phyloP scores from a whole-genome alignment of 1,140 invertebrate species.

The Ceratina japonica region DNA sequence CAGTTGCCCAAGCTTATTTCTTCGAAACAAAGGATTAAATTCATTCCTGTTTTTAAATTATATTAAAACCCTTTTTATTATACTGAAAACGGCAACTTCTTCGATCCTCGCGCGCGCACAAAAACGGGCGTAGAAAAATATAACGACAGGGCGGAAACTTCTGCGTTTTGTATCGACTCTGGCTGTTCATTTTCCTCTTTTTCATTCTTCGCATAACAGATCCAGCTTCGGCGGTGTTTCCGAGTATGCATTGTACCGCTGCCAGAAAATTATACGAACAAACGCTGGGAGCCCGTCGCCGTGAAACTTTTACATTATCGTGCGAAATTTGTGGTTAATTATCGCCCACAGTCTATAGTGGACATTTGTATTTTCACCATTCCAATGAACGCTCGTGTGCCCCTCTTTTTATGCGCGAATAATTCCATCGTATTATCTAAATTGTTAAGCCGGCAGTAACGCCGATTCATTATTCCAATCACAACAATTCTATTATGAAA shows the following conservation, averaged over 20 bases:
- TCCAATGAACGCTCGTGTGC: neutral
- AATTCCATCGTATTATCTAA: slow-evolving; percentile 6
- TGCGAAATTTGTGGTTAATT: slow-evolving; percentile 51
- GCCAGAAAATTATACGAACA: slow-evolving; percentile 57
- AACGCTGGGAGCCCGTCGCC: slow-evolving; percentile 38
- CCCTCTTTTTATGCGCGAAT: neutral
- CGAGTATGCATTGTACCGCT: slow-evolving; percentile 38
- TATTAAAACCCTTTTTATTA: neutral
- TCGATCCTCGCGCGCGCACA: neutral
- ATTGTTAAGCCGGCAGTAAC: too few species aligned
- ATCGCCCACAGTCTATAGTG: slow-evolving; percentile 2
- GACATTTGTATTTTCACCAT: slow-evolving; percentile 14
- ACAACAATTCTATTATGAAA: too few species aligned
- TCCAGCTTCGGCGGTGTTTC: slow-evolving; percentile 42
- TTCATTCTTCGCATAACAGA: slow-evolving; percentile 47
- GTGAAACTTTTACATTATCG: slow-evolving; percentile 48
- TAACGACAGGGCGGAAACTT: slow-evolving; percentile 29
- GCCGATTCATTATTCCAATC: too few species aligned
- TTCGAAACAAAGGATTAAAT: neutral
- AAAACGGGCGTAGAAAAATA: neutral
- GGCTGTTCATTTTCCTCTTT: neutral
- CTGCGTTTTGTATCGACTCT: slow-evolving; percentile 62
- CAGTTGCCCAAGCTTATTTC: neutral
- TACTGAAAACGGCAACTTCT: neutral
- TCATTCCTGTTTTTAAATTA: neutral